Conservation (phyloP, 1,140 invertebrate species). For the Drosophila kanapiae region DNA sequence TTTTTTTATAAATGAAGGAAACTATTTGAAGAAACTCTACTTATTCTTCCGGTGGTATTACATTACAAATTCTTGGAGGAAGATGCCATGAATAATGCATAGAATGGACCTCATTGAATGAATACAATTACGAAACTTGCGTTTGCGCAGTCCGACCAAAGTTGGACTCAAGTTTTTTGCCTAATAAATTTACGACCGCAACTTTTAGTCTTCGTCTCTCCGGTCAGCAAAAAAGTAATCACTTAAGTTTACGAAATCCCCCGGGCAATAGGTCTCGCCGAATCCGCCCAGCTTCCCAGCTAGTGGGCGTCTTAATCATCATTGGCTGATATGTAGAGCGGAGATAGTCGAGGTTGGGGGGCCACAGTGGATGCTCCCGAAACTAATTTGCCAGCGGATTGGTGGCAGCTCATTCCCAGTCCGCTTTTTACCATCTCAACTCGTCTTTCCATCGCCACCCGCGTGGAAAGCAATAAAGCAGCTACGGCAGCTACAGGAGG, state of each 20-base stretch:
- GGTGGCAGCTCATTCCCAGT: conserved; percentile 38
- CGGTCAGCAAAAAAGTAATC: conserved; percentile 73
- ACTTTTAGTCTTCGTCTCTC: conserved; percentile 60
- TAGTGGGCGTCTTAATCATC: conserved; percentile 75
- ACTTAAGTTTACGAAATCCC: conserved; percentile 72
- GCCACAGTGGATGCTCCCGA: conserved; percentile 49
- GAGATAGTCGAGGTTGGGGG: conserved; percentile 29
- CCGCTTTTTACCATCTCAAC: conserved; percentile 14
- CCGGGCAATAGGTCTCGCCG: conserved; percentile 1
- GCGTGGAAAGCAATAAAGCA: conserved; percentile 81
- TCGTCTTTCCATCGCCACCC: conserved; percentile 51
- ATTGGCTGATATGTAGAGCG: conserved; percentile 56
- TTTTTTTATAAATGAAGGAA: not conserved
- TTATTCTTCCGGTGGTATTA: not conserved
- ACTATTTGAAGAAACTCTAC: not conserved
- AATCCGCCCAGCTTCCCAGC: conserved; percentile 10
- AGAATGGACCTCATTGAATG: conserved; percentile 73
- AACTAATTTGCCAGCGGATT: conserved; percentile 77
- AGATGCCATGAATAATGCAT: conserved; percentile 74
- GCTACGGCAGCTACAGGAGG: conserved; percentile 37
- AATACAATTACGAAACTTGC: conserved; percentile 81
- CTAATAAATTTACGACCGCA: conserved; percentile 80
- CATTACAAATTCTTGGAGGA: conserved; percentile 8
- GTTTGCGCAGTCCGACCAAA: conserved; percentile 69
- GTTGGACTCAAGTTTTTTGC: conserved; percentile 70